Evolutionary conservation across 2,113 vertebrate species (phyloP).

Genomic region (Sphyrna mokarran): DNA sequence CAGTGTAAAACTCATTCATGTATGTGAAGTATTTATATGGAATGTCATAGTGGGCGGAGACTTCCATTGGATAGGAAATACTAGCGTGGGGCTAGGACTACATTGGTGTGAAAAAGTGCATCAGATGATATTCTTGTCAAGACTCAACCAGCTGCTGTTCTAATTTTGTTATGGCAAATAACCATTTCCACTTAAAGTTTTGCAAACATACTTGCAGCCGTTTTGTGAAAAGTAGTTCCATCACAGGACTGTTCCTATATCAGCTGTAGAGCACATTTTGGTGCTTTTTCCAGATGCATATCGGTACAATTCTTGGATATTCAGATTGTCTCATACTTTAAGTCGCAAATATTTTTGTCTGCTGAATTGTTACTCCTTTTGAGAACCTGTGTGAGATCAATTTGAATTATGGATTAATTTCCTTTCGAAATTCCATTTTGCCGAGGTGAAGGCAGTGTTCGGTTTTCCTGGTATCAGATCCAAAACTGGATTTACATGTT

Average conservation of each 20-base stretch:
- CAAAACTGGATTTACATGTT: neutral
- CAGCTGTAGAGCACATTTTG: neutral
- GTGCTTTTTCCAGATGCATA: neutral
- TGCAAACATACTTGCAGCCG: constrained; percentile 2
- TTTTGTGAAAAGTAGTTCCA: neutral
- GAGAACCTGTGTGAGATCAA: neutral
- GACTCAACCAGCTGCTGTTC: neutral
- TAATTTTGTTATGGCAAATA: constrained; percentile 11
- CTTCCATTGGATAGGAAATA: neutral
- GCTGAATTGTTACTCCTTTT: neutral
- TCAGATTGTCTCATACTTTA: neutral
- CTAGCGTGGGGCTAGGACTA: neutral
- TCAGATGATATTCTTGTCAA: neutral
- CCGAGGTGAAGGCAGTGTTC: neutral
- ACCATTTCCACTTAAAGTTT: constrained; percentile 26
- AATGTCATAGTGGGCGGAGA: neutral
- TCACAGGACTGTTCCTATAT: neutral
- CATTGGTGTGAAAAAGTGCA: neutral
- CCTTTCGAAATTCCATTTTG: neutral
- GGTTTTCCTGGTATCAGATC: neutral
- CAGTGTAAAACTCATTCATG: neutral
- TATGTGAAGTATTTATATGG: neutral
- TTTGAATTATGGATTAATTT: neutral
- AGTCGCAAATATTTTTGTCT: neutral
- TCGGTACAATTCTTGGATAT: neutral